These are phyloP conservation scores for Paraplagusia blochii DNA, from an alignment of 2,113 vertebrate species.

Conservation along the genomic window DNA sequence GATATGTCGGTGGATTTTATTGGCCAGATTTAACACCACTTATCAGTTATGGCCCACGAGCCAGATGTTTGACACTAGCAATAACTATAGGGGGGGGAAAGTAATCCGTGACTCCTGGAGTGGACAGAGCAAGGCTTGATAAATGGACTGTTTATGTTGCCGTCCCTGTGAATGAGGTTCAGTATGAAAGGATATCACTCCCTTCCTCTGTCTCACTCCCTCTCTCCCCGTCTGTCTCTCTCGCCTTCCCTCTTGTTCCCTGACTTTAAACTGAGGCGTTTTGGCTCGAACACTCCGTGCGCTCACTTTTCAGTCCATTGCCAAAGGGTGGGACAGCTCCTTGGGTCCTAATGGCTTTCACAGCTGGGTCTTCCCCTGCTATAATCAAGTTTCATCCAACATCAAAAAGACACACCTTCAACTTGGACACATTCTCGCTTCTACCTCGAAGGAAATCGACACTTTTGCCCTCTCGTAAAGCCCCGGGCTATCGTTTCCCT, in stretches of 20 bases:
- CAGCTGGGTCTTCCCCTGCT: constrained; percentile 52
- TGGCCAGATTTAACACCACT: too few relatives aligned
- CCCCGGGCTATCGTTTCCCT: constrained; percentile 39
- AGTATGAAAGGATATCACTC: constrained; percentile 38
- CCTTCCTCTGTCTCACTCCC: constrained; percentile 12
- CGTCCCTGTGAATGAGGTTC: constrained; percentile 48
- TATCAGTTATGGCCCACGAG: too few relatives aligned
- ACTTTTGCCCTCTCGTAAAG: constrained; percentile 39
- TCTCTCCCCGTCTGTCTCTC: constrained; percentile 12
- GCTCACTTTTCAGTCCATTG: constrained; percentile 26
- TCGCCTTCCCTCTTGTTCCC: constrained; percentile 11
- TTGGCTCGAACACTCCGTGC: constrained; percentile 7
- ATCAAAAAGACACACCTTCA: constrained; percentile 69
- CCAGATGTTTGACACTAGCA: too few relatives aligned
- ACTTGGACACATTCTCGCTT: constrained; percentile 28
- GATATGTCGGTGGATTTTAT: too few relatives aligned
- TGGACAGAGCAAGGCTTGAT: constrained; percentile 50
- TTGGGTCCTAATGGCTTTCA: constrained; percentile 61
- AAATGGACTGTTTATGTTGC: constrained; percentile 57
- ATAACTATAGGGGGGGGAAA: constrained; percentile 34
- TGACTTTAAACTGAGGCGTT: constrained; percentile 26
- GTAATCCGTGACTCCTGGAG: constrained; percentile 52
- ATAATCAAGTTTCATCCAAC: constrained; percentile 63
- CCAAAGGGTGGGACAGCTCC: constrained; percentile 60
- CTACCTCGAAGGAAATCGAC: constrained; percentile 30